Evolutionary conservation across 2,888 invertebrate genomes (phyloP).

Genomic region (Eupelmus urozonus): DNA sequence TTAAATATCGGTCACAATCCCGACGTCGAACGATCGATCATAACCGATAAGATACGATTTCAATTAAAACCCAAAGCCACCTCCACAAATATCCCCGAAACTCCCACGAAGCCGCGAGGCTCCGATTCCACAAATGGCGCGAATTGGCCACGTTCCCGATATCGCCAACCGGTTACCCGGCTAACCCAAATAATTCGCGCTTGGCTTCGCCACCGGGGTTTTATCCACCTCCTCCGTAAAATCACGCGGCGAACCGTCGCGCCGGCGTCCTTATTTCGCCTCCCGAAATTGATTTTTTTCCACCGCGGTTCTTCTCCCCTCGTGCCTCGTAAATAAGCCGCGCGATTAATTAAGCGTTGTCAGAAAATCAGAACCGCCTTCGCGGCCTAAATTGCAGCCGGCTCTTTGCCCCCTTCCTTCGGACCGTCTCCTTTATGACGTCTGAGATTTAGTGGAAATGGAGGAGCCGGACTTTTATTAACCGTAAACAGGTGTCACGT

Average conservation of each 20-base stretch:
- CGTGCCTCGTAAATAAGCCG: slow-evolving; percentile 40
- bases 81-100: too few species aligned
- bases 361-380: slow-evolving; percentile 45
- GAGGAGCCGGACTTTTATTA: slow-evolving; percentile 39
- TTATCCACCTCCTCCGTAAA: neutral
- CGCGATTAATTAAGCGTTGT: slow-evolving; percentile 53
- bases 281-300: slow-evolving; percentile 40
- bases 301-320: neutral
- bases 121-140: neutral
- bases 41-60: too few species aligned
- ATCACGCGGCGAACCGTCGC: neutral
- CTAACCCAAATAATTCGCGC: slow-evolving; percentile 45
- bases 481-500: slow-evolving; percentile 45
- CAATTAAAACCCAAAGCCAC: too few species aligned
- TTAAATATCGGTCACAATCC: too few species aligned
- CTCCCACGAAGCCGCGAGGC: too few species aligned
- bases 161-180: slow-evolving; percentile 25
- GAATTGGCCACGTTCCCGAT: neutral
- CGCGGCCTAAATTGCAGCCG: slow-evolving; percentile 36
- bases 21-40: too few species aligned
- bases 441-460: slow-evolving; percentile 46
- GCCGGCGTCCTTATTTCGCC: slow-evolving; percentile 10
- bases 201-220: neutral
- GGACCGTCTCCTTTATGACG: slow-evolving; percentile 15
- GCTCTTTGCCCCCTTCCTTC: neutral